Evolutionary conservation across 2,113 vertebrate genomes (phyloP).

Genomic region (Amia ocellicauda): DNA sequence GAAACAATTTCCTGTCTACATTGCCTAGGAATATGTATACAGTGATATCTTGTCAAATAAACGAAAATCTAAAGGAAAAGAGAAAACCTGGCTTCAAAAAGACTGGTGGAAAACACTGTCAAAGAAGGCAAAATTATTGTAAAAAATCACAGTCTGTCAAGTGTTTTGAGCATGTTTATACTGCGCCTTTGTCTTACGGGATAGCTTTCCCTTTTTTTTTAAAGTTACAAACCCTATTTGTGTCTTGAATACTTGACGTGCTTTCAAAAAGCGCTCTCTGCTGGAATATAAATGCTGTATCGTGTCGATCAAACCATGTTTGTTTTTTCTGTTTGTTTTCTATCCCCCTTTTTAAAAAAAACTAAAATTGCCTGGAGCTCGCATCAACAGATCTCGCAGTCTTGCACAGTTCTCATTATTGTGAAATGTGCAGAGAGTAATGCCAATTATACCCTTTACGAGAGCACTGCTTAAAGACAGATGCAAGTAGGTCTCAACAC

Average conservation of each 20-base stretch:
- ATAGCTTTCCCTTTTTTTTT: neutral
- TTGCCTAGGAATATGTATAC: too few species aligned
- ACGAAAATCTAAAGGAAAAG: conserved; percentile 1
- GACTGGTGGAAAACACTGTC: conserved; percentile 5
- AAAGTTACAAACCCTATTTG: neutral
- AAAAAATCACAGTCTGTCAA: conserved; percentile 24
- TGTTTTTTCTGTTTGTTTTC: neutral
- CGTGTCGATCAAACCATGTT: conserved; percentile 6
- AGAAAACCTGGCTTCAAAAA: conserved; percentile 11
- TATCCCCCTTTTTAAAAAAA: neutral
- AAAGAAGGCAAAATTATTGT: neutral
- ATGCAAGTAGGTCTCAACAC: too few species aligned
- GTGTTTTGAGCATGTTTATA: neutral
- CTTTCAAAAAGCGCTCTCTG: conserved; percentile 13
- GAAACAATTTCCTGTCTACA: too few species aligned
- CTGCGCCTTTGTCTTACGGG: neutral
- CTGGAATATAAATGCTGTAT: conserved; percentile 21
- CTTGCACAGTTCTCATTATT: conserved; percentile 1
- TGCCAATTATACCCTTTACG: neutral
- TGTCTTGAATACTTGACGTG: conserved; percentile 13
- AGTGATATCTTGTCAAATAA: conserved; percentile 9
- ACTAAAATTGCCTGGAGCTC: neutral
- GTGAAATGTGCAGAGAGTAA: neutral
- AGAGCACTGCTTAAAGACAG: neutral
- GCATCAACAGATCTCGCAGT: neutral